Evolutionary conservation across 2,113 vertebrate species (phyloP), one percentile per base, ranked within the genome.

Genomic region (Hiodon tergisus): DNA sequence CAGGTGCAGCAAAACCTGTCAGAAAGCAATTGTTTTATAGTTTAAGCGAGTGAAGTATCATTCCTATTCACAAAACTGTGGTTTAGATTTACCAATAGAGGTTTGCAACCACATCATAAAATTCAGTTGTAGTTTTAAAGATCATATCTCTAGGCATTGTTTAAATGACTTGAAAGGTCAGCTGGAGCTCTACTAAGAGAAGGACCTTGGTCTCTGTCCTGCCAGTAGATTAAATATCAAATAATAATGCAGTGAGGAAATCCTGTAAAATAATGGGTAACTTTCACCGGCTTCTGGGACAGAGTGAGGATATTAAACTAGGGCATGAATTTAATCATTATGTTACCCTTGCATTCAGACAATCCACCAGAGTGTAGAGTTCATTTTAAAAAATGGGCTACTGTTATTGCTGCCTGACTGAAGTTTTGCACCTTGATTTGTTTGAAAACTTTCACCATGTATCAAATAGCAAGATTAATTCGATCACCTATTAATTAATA

Each of bases 301-400:
- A 75, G 79, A 75, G 57, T 71, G 67, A 76, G 76, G 67, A 71
- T 59, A 57, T 0, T 17, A 81, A 88, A 85, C 54, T 82, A 83
- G 85, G 82, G 76, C 79, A 82, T 5, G 78, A 77, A 72, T 81
- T 81, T 66, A 82, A 86, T 79, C 78, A 76, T 72, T 82, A 76
- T 78, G 83, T 81, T 85, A 79, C 75, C 79, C 81, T 81, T 67
- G 76, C 82, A 82, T 85, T 72, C 74, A 80, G 83, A 76, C 81
- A 87, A 83, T 74, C 74, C 82, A 79, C 71, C 81, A 78, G 77
- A 72, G 78, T 31, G 31, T 78, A 71, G 71, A 75, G 77, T 80
- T 80, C 74, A 78, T 78, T 76, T 3, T 78, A 71, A 69, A 74
- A 79, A 80, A 79, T 57, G 78, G 84, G 76, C 83, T 82, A 77